These are phyloP conservation scores for Mormyrus proboscirostris DNA, from an alignment of 2,797 vertebrate species.

Conservation along the genomic window DNA sequence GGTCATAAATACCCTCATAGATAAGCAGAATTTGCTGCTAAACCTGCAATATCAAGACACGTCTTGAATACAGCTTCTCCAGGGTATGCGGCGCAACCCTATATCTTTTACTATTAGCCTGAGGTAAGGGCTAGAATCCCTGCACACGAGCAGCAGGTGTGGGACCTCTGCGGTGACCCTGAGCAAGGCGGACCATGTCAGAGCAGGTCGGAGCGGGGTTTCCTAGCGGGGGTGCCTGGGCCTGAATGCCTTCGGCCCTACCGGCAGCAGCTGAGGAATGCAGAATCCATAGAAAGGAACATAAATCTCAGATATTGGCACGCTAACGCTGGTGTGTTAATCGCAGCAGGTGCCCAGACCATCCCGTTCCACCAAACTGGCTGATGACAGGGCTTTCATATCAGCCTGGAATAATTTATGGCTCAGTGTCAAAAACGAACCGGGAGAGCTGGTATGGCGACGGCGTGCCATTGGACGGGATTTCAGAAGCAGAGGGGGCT, in stretches of 20 bases:
- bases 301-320: neutral
- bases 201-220: neutral
- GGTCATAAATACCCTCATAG: neutral
- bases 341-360: neutral
- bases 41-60: neutral
- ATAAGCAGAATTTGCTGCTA: neutral
- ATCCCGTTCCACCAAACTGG: neutral
- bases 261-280: slow-evolving; percentile 2
- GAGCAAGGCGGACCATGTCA: neutral
- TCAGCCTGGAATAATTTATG: neutral
- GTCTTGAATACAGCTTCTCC: neutral
- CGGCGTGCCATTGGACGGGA: neutral
- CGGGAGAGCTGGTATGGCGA: neutral
- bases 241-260: neutral
- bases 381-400: slow-evolving; percentile 1
- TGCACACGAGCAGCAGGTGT: neutral
- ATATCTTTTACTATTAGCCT: neutral
- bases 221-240: neutral
- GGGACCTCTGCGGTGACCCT: neutral
- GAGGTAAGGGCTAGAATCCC: neutral
- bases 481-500: neutral
- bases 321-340: neutral
- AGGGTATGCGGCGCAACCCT: neutral
- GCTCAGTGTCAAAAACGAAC: neutral
- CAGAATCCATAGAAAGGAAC: neutral